Evolutionary conservation across 2,797 vertebrate species (phyloP).

Genomic region (Pantherophis alleghaniensis): DNA sequence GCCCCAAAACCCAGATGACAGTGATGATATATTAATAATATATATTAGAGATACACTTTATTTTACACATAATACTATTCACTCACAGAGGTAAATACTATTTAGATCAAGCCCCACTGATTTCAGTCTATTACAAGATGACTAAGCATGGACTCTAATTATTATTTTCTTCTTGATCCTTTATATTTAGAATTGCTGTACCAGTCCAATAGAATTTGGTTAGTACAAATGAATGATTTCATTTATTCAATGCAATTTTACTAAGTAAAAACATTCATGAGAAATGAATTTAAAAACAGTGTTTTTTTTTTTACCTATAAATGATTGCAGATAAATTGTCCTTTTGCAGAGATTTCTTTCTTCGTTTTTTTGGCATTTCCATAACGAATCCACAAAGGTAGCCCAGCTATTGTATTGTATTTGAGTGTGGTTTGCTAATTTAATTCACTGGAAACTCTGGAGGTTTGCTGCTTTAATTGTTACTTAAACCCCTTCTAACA

Average conservation of each 20-base stretch:
- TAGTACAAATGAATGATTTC: background rate
- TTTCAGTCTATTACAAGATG: background rate
- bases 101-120: background rate
- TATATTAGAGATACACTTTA: too few relatives aligned
- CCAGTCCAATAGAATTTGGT: background rate
- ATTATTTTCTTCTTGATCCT: background rate
- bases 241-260: background rate
- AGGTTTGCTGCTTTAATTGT: constrained; percentile 68
- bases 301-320: constrained; percentile 18
- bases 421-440: constrained; percentile 71
- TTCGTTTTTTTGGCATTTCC: constrained; percentile 61
- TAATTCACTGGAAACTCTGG: constrained; percentile 73
- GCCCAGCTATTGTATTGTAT: constrained; percentile 68
- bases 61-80: background rate
- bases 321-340: constrained; percentile 48
- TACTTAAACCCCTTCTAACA: constrained; percentile 65
- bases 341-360: constrained; percentile 59
- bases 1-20: too few relatives aligned
- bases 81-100: background rate
- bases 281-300: constrained; percentile 47
- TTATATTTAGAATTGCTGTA: background rate
- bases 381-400: constrained; percentile 48
- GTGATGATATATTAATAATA: too few relatives aligned
- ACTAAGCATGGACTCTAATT: background rate
- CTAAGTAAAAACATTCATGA: background rate